Evolutionary conservation across 2,797 vertebrate genomes (phyloP), one percentile per base, ranked within the genome.

Genomic region (Darevskia nairensis): DNA sequence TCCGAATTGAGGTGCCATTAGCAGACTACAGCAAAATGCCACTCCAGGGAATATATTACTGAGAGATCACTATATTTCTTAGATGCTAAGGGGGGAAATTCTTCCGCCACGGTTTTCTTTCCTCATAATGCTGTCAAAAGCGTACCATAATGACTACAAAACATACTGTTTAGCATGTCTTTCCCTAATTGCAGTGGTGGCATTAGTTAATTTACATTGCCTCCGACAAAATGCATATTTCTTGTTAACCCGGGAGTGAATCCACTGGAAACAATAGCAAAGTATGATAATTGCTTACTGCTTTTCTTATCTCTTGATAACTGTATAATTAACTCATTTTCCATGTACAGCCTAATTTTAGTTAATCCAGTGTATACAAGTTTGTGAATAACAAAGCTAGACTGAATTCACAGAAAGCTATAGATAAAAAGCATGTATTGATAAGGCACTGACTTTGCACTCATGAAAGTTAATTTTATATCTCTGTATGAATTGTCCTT

Each of bases 211-310:
- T 89, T 59, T 35, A 61, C 59, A 46, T n/a, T 89, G 91, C 83
- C 19, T 89, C 80, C 3, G 0, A 90, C 87, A 81, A 89, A 82
- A 86, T 44, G 27, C 1, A 6, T 89, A 88, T 78, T 77, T 80
- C 82, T 71, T 78, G 46, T 68, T 80, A 81, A 21, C 82, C 90
- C 71, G 81, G 64, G 89, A 92, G 84, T 66, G n/a, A 9, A 77
- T 92, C 82, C 81, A 74, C 35, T 88, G 88, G 88, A 89, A 92
- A 88, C 61, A 88, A 81, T 25, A 41, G 66, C n/a, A 87, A 86
- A 87, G 74, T 29, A 82, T 2, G 1, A 77, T 80, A 23, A 82
- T 91, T 80, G 89, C 21, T 50, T 80, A 90, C 21, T 50, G 59
- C 41, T 89, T 35, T 68, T 75, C 39, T 80, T 81, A 82, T 88